Percentiles rank a stretch among this genome's conserved stretches.
These are phyloP conservation scores for Mythimna ferrago DNA, from an alignment of 2,888 invertebrate species.

Conservation along the genomic window DNA sequence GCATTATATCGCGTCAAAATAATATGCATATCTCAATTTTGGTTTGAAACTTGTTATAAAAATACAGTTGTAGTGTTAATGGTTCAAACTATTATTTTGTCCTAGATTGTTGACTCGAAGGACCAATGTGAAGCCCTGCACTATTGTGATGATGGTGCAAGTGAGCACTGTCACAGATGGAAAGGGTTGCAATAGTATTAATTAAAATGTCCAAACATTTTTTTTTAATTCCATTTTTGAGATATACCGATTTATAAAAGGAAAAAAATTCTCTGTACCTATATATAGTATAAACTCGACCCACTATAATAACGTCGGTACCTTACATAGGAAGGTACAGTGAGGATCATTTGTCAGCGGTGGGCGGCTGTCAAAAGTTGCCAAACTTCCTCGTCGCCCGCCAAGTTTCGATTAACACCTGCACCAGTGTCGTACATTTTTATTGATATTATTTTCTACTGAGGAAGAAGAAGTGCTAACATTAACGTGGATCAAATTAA, in stretches of 20 bases:
- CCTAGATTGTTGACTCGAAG: no score
- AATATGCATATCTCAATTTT: background rate
- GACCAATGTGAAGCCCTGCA: no score
- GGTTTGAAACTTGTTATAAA: background rate
- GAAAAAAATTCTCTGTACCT: background rate
- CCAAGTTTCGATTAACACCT: conserved; percentile 76
- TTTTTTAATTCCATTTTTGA: no score
- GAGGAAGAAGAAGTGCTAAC: background rate
- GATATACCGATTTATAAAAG: no score
- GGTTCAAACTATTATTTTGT: background rate
- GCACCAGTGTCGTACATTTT: conserved; percentile 46
- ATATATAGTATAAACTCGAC: background rate
- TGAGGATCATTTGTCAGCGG: conserved; percentile 62
- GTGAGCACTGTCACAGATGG: no score
- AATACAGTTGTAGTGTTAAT: background rate
- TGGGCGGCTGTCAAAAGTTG: conserved; percentile 62
- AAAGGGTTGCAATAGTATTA: no score
- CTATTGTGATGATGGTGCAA: no score
- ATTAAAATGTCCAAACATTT: no score
- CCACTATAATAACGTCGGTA: background rate
- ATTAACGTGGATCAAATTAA: no score
- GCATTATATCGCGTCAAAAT: background rate
- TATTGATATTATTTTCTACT: conserved; percentile 3
- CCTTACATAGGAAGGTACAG: background rate
- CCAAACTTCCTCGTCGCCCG: conserved; percentile 57